Conservation (phyloP, 2,797 vertebrate genomes). For the Tokudaia tokunoshimensis region DNA sequence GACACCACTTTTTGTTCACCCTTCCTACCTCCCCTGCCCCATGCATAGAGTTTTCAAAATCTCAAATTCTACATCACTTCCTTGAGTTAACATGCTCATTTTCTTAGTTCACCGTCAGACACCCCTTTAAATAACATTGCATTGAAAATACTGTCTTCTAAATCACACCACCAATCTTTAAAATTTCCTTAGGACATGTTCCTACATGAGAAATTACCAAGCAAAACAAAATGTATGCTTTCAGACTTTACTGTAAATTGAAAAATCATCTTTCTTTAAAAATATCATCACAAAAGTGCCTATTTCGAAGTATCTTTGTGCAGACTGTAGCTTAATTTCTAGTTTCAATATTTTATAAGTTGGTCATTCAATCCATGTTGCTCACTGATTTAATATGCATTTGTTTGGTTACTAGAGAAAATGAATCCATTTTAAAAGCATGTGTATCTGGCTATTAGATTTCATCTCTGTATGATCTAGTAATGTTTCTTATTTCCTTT, state of each 20-base stretch:
- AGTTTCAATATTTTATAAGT: constrained; percentile 62
- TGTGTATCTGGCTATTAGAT: background rate
- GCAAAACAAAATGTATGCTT: constrained; percentile 25
- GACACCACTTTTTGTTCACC: background rate
- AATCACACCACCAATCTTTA: background rate
- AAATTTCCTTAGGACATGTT: constrained; percentile 14
- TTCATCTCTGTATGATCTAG: constrained; percentile 1
- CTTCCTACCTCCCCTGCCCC: background rate
- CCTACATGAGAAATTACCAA: constrained; percentile 34
- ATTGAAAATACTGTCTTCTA: constrained; percentile 43
- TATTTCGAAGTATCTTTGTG: background rate
- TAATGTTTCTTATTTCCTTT: constrained; percentile 1
- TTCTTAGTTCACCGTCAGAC: background rate
- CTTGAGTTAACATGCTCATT: constrained; percentile 19
- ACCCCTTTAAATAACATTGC: background rate
- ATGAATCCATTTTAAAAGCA: background rate
- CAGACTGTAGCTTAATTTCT: background rate
- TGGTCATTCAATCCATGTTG: background rate
- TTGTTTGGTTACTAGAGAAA: constrained; percentile 3
- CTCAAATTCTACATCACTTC: background rate
- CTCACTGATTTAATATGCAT: background rate
- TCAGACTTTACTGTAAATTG: background rate
- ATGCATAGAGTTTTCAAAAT: background rate
- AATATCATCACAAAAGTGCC: background rate
- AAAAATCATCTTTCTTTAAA: background rate